These are phyloP conservation scores for Timandra comae DNA, from an alignment of 2,888 invertebrate species.

Conservation along the genomic window DNA sequence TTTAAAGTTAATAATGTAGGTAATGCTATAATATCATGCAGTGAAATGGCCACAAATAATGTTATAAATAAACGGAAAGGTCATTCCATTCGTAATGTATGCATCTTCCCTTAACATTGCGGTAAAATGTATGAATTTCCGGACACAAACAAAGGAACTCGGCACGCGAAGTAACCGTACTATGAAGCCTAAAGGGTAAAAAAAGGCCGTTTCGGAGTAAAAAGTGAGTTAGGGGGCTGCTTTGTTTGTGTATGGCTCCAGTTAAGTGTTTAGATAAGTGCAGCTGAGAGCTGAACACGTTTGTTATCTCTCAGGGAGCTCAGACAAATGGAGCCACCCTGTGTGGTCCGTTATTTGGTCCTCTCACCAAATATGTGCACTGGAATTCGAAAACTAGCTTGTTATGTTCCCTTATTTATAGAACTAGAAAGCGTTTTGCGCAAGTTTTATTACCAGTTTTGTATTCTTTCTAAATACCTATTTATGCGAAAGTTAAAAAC, in stretches of 20 bases:
- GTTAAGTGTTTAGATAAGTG: conserved; percentile 76
- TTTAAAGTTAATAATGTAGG: conserved; percentile 19
- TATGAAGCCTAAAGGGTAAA: conserved; percentile 64
- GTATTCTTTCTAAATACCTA: too few relatives aligned
- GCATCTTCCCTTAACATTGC: conserved; percentile 51
- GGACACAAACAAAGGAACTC: conserved; percentile 60
- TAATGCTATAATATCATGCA: conserved; percentile 17
- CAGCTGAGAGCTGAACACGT: conserved; percentile 64
- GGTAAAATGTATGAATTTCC: conserved; percentile 66
- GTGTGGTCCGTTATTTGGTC: conserved; percentile 69
- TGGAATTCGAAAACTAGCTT: conserved; percentile 38
- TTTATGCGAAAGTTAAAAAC: too few relatives aligned
- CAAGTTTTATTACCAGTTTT: conserved; percentile 22
- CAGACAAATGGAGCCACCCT: conserved; percentile 71
- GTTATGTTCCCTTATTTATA: conserved; percentile 25
- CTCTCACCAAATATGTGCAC: conserved; percentile 57
- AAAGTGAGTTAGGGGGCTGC: conserved; percentile 67
- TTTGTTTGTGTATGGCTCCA: conserved; percentile 71
- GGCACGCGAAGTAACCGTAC: conserved; percentile 62
- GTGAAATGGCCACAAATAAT: conserved; percentile 13
- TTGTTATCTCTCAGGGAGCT: conserved; percentile 68
- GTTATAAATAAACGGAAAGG: conserved; percentile 47
- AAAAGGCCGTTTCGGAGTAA: conserved; percentile 68
- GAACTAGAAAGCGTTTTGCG: conserved; percentile 23
- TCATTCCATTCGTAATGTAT: conserved; percentile 48